Evolutionary conservation across 2,888 invertebrate genomes (phyloP).

Genomic region (Meiosimyza decipiens): DNA sequence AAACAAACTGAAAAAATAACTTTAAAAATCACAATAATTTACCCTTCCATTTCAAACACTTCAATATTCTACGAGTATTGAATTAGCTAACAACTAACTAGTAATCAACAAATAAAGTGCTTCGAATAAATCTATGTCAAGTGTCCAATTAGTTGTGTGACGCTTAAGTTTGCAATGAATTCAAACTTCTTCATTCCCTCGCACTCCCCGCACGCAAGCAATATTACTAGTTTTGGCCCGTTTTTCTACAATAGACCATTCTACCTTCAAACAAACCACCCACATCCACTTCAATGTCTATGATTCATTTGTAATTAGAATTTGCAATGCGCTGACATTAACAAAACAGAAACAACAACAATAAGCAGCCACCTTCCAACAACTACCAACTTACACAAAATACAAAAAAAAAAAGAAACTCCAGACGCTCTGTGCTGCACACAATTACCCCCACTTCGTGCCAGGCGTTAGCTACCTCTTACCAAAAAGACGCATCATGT

Average conservation of each 20-base stretch:
- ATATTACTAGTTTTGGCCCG: no score
- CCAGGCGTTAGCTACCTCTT: not conserved
- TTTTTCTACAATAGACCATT: no score
- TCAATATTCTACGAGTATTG: no score
- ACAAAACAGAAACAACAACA: not conserved
- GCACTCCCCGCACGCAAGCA: no score
- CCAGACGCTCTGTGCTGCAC: not conserved
- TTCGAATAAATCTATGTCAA: slow-evolving; percentile 23
- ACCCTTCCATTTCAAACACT: no score
- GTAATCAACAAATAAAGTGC: slow-evolving; percentile 20
- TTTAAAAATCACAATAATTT: no score
- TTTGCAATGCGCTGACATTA: slow-evolving; percentile 8
- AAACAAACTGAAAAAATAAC: no score
- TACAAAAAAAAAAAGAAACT: not conserved
- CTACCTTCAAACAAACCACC: not conserved
- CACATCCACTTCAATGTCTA: not conserved
- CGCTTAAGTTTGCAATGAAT: slow-evolving; percentile 7
- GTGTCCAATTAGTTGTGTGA: slow-evolving; percentile 19
- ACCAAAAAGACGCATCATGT: slow-evolving; percentile 17
- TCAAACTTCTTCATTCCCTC: no score
- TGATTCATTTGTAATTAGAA: slow-evolving; percentile 8
- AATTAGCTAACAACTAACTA: not conserved
- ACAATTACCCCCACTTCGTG: not conserved
- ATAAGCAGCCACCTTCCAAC: not conserved
- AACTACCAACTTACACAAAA: no score